Percentiles rank a stretch among this genome's conserved stretches.
Evolutionary conservation across 2,888 invertebrate species (phyloP).

Genomic region (Cantharis nigra): DNA sequence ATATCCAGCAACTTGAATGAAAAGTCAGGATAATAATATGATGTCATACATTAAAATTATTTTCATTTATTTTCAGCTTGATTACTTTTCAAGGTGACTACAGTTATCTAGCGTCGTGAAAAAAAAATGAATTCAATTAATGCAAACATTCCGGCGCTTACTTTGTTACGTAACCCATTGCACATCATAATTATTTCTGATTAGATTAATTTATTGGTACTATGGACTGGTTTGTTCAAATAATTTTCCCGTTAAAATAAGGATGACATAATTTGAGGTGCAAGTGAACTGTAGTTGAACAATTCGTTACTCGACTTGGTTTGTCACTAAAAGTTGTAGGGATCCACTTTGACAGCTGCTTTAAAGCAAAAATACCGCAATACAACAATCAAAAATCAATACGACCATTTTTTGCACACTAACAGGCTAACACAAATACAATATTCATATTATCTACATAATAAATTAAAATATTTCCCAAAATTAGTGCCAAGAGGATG

Average conservation of each 20-base stretch:
- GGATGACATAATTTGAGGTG: constrained; percentile 30
- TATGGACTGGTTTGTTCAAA: neutral
- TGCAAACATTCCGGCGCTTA: neutral
- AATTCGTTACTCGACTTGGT: neutral
- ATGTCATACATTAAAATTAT: neutral
- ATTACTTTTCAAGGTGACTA: neutral
- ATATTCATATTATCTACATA: neutral
- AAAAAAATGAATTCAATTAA: neutral
- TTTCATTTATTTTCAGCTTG: neutral
- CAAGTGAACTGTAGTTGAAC: constrained; percentile 20
- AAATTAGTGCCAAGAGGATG: neutral
- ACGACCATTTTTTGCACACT: neutral
- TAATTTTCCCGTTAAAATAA: constrained; percentile 1
- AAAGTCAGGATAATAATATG: neutral
- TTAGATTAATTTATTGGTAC: neutral
- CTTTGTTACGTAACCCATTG: neutral
- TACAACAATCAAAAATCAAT: neutral
- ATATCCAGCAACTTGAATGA: neutral
- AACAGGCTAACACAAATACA: neutral
- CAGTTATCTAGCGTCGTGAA: neutral
- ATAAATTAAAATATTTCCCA: neutral
- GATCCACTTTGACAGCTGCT: neutral
- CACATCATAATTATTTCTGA: neutral
- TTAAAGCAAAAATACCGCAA: constrained; percentile 6
- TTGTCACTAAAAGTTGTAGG: neutral